Evolutionary conservation across 2,888 invertebrate species (phyloP), one percentile per base, ranked within the genome.

Genomic region (Hirtodrosophila cameraria): DNA sequence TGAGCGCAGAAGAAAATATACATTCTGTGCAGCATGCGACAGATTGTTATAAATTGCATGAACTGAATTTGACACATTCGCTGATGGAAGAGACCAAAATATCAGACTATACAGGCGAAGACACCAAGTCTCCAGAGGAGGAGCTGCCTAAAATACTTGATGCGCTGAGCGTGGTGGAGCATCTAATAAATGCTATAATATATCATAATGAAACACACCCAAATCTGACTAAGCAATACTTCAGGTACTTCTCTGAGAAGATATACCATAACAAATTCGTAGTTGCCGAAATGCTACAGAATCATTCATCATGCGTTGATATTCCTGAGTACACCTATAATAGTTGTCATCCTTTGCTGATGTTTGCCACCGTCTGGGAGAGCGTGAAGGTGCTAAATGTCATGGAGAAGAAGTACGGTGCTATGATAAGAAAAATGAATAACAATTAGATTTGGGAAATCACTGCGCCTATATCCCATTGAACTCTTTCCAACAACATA

Each of bases 121-220:
- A 23, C 9, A 28, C 8, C 1, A 1, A 9, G 1, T 0, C 8
- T 20, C 4, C 63, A 0, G 20, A 33, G 2, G 23, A 41, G 3
- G 76, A 88, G 55, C 25, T 88, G 12, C 36, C 39, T 0, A 58
- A 66, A 0, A 84, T 88, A 0, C 23, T 73, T 3, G 27, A 53
- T 2, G 67, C 86, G 3, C 62, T 88, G 2, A 31, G 23, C 8
- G 67, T 63, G 0, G 12, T 87, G 3, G 3, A 46, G 1, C 7
- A 31, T 5, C 6, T 79, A n/a, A 0, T 69, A 30, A 7, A 5
- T 0, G 3, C 11, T 0, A 3, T 35, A 2, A 33, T 9, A 1
- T 0, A 4, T 0, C n/a, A n/a, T n/a, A n/a, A n/a, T n/a, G n/a
- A n/a, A n/a, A n/a, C n/a, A n/a, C n/a, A n/a, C n/a, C n/a, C n/a